Base-by-base conservation (phyloP, 2,113 vertebrate genomes). In the Ailuropoda melanoleuca region DNA sequence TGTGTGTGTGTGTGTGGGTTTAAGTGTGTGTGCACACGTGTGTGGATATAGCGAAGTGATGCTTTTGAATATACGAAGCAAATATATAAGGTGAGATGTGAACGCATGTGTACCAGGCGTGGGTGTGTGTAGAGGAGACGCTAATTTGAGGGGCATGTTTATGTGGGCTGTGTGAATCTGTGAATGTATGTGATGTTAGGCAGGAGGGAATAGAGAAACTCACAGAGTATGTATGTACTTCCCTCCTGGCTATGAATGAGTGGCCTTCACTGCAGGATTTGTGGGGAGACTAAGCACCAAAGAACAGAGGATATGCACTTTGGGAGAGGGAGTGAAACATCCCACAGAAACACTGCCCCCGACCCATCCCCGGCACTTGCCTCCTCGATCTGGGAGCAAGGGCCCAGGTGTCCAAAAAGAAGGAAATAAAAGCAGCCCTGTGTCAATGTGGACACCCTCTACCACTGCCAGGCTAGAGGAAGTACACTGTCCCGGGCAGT, bases 361-460 rank as follows among this genome's bases (percentile, higher is more conserved):
- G 66, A 34, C 14, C 62, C 12, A 0, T 10, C 6, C 46, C 55
- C 9, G 3, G 15, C 0, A 1, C 37, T n/a, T 31, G 46, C 39
- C 21, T 15, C 46, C 14, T 15, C 0, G 1, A 64, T 34, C 82
- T 50, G 50, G 34, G 80, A 77, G 50, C 50, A 50, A 64, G 64
- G 24, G 74, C 26, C 58, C 24, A 39, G 26, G 24, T 34, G 62
- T 84, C 90, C 17, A 50, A 70, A 66, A 29, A 48, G 12, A 74
- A 84, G 75, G 29, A 70, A 53, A 48, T 43, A 37, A 19, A 66
- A 75, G 19, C 68, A 80, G 37, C 5, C 18, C 37, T 3, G 21
- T n/a, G 39, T 81, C 62, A 18, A 7, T 1, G 26, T 60, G 50
- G 46, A 37, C 53, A 56, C 37, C 14, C 26, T 62, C 31, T 18